Base-by-base conservation (phyloP, 2,113 vertebrate species). In the Gnathochromis pfefferi region DNA sequence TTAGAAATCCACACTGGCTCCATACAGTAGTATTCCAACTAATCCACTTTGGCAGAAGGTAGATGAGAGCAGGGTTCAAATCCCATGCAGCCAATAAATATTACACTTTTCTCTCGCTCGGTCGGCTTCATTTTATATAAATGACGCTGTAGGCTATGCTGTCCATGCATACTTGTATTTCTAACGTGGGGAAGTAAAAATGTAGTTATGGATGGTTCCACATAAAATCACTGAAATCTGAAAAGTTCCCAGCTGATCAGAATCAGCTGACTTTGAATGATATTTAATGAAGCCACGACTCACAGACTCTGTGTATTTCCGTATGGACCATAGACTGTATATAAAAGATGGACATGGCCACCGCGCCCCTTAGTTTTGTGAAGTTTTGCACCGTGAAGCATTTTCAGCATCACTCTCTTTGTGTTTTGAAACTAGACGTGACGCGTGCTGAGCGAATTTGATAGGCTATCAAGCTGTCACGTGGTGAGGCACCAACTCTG, bases 61-160 rank as follows among this genome's bases (percentile, higher is more conserved):
- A 26, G 68, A 73, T 4, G 40, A 73, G 68, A 73, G 68, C 38
- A 45, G 40, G 68, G 68, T 73, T 73, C 40, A 73, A 73, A 47
- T 73, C 38, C 68, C 40, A 47, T 26, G 68, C 68, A 73, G 68
- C 14, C 68, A 73, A 73, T 73, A 73, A 73, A 73, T 73, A 26
- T 73, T 45, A 11, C 68, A 17, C 68, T 73, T 42, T 73, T 73
- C 68, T 73, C 65, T 9, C 7, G 2, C 65, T 26, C 40, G 40
- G 14, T 73, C 68, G 6, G 8, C 4, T 47, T 26, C 68, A 5
- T 26, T 45, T 17, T 28, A 73, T 17, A 73, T 26, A 45, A 73
- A 45, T 26, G 38, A 26, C 2, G 13, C 40, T 1, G 21, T 4
- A 73, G 0, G 4, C 33, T 40, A 40, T 40, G n/a, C 38, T 10